Base-by-base conservation (phyloP, 1,140 invertebrate genomes). In the Pectinophora gossypiella region DNA sequence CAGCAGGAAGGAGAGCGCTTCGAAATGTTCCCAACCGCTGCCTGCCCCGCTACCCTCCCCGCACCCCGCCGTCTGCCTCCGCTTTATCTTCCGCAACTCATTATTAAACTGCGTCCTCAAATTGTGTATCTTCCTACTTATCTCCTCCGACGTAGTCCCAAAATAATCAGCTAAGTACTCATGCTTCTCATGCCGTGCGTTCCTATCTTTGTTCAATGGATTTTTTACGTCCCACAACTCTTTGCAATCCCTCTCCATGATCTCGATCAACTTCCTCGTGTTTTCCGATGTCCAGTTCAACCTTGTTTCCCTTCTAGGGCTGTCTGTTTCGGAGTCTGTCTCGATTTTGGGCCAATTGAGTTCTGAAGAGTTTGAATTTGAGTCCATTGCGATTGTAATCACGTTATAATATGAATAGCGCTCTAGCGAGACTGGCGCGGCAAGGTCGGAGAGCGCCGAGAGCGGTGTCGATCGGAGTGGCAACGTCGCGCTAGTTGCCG, bases 1-100 rank as follows among this genome's bases (percentile, higher is more conserved):
- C 51, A 78, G 51, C 35, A 86, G 61, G 38, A 85, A 87, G 45
- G 67, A 65, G 13, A 87, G 62, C 42, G 78, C 65, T 46, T 87
- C 84, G 58, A 87, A 87, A 42, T 87, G 84, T 57, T 85, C 82
- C 84, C 84, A 87, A 22, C 80, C 68, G 51, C 76, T 83, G 47
- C 56, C 57, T 18, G 53, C 21, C 6, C 47, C 46, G 21, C 56
- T 61, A 20, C 64, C 69, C 16, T 56, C 73, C 42, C 43, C 49
- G 19, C 61, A 53, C 15, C 60, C 45, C 38, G 32, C 20, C 49
- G 21, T 49, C 49, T 71, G 64, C 47, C 73, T 64, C 46, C 64
- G 51, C 56, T 76, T 78, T 48, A 86, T 77, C 59, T 86, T 86
- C 50, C 83, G 57, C 66, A 83, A 57, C 51, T 86, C 83, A 22